These are phyloP conservation scores for Calyptomena viridis DNA, from an alignment of 2,113 vertebrate species.

Conservation along the genomic window DNA sequence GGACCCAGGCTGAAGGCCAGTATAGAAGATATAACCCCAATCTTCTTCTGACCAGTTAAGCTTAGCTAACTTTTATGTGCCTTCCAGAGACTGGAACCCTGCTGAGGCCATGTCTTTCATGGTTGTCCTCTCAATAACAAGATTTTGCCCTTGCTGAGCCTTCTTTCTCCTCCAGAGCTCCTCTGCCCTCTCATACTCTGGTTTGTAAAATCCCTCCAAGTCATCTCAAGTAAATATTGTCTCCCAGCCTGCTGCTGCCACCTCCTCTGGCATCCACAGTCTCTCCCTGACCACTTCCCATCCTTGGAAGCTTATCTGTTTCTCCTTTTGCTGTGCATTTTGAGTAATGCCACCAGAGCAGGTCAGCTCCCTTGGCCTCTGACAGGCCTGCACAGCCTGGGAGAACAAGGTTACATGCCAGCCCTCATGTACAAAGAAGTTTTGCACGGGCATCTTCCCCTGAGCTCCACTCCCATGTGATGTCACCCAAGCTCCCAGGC, in stretches of 20 bases:
- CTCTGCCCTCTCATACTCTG: not conserved
- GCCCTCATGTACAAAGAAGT: not conserved
- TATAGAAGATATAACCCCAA: not conserved
- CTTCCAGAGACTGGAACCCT: not conserved
- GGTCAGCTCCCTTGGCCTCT: not conserved
- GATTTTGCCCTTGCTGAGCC: not conserved
- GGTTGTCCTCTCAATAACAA: not conserved
- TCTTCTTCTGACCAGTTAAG: not conserved
- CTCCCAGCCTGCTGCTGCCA: not conserved
- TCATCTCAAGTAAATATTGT: not conserved
- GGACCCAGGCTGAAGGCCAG: not conserved
- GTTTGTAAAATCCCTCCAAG: not conserved
- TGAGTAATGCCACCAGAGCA: not conserved
- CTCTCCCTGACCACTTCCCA: not conserved
- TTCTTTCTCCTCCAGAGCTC: not conserved
- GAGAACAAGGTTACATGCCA: not conserved
- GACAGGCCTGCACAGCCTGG: not conserved
- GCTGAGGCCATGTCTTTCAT: fast-evolving
- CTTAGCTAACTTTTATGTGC: not conserved
- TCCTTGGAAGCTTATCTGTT: not conserved
- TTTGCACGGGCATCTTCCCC: not conserved
- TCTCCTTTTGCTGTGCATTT: not conserved
- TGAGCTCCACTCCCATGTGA: fast-evolving
- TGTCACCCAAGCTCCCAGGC: not conserved
- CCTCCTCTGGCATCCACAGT: not conserved